A percentile compares a stretch with the other conserved stretches of the same genome.
Conservation (phyloP, 2,888 invertebrate species). For the Urechis unicinctus region DNA sequence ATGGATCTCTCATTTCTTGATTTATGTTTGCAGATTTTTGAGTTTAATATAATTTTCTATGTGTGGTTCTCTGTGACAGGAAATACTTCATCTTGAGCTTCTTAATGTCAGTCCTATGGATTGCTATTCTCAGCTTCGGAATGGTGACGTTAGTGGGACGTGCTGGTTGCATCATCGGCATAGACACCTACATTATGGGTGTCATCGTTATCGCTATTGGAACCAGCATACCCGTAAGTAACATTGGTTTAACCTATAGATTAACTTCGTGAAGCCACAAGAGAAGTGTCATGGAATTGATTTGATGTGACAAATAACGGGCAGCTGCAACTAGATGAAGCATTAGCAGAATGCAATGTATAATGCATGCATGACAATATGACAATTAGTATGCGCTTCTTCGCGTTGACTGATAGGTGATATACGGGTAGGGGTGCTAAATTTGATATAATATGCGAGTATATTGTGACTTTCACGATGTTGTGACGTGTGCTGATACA, state of each 20-base stretch:
- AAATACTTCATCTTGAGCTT: constrained; percentile 22
- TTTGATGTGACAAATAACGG: too few species aligned
- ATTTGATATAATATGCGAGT: background rate
- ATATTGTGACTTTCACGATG: background rate
- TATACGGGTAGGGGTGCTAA: too few species aligned
- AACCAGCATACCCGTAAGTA: constrained; percentile 23
- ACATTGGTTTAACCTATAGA: too few species aligned
- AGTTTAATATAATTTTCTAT: background rate
- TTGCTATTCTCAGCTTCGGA: constrained; percentile 21
- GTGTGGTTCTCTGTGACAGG: constrained; percentile 8
- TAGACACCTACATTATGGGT: constrained; percentile 24
- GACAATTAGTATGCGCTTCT: too few species aligned
- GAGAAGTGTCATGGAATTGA: too few species aligned
- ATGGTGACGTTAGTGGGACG: constrained; percentile 22
- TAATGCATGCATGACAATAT: too few species aligned
- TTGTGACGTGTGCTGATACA: too few species aligned
- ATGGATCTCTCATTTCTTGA: too few species aligned
- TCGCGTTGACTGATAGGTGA: too few species aligned
- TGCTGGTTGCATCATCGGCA: constrained; percentile 20
- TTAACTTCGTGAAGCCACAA: too few species aligned
- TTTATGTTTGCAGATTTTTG: background rate
- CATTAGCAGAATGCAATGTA: too few species aligned
- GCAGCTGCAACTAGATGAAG: too few species aligned
- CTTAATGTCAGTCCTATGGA: constrained; percentile 22
- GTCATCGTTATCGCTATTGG: constrained; percentile 25